Evolutionary conservation across 2,888 invertebrate genomes (phyloP).

Genomic region (Eurytoma californica): DNA sequence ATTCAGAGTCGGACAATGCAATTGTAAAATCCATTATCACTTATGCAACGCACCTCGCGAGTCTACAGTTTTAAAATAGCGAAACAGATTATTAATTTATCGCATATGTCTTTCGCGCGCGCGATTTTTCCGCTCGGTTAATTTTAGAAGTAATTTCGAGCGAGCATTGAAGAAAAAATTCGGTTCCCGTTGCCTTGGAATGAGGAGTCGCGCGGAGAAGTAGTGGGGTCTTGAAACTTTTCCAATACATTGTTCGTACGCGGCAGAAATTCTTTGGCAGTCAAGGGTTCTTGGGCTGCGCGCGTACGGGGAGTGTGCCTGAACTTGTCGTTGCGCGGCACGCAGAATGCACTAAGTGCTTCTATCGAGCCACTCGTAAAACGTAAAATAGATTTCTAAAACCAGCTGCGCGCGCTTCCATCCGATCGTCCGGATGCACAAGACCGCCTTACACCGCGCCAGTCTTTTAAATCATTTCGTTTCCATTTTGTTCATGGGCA

Average conservation of each 20-base stretch:
- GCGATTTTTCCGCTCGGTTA: background rate
- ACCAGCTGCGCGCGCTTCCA: background rate
- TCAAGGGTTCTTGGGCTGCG: background rate
- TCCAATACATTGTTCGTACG: constrained; percentile 35
- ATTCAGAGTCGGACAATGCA: too few relatives aligned
- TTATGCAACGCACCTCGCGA: too few relatives aligned
- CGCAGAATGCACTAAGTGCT: constrained; percentile 1
- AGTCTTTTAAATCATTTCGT: too few relatives aligned
- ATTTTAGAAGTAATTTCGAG: background rate
- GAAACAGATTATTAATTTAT: too few relatives aligned
- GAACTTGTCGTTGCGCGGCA: constrained; percentile 4
- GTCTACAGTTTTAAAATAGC: too few relatives aligned
- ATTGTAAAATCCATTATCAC: too few relatives aligned
- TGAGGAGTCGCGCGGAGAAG: background rate
- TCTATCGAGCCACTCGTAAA: constrained; percentile 34
- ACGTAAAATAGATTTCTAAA: constrained; percentile 21
- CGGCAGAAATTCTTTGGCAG: constrained; percentile 29
- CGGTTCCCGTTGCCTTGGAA: constrained; percentile 15
- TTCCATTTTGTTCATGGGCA: background rate
- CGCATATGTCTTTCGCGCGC: too few relatives aligned
- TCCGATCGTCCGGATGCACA: too few relatives aligned
- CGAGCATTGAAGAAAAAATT: background rate
- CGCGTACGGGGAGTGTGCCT: background rate
- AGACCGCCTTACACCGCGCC: too few relatives aligned
- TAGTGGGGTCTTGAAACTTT: constrained; percentile 39